Conservation (phyloP, 2,888 invertebrate species). For the Nemapogon koenigi region DNA sequence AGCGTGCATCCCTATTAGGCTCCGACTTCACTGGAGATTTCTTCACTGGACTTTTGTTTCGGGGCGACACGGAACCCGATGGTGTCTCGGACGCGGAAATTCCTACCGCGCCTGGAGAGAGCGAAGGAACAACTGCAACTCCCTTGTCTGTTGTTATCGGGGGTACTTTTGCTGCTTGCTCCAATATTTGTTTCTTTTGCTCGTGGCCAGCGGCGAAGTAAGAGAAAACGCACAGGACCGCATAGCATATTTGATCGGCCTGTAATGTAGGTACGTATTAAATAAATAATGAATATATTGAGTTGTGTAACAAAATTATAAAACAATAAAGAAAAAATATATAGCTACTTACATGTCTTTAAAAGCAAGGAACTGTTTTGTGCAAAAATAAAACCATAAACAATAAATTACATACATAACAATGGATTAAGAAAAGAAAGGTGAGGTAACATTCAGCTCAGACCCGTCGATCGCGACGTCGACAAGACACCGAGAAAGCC, state of each 20-base stretch:
- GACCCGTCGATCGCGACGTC: slow-evolving; percentile 34
- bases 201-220: slow-evolving; percentile 95
- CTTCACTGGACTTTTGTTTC: no score
- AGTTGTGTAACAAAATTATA: no score
- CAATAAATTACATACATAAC: slow-evolving; percentile 41
- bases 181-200: slow-evolving; percentile 65
- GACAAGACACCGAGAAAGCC: slow-evolving; percentile 62
- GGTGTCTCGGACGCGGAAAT: no score
- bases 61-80: no score
- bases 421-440: slow-evolving; percentile 44
- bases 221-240: slow-evolving; percentile 98
- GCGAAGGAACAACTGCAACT: no score
- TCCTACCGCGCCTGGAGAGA: no score
- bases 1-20: no score
- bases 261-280: slow-evolving; percentile 41
- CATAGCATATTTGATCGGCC: slow-evolving; percentile 99
- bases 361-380: no score
- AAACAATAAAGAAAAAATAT: neutral
- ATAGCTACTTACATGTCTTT: slow-evolving; percentile 5
- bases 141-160: no score
- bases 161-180: slow-evolving; percentile 52
- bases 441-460: slow-evolving; percentile 41
- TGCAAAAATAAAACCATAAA: slow-evolving; percentile 12
- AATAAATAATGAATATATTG: neutral
- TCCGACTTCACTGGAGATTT: slow-evolving; percentile 1